Evolutionary conservation across 2,797 vertebrate genomes (phyloP), one percentile per base, ranked within the genome.

Genomic region (Karalla daura): DNA sequence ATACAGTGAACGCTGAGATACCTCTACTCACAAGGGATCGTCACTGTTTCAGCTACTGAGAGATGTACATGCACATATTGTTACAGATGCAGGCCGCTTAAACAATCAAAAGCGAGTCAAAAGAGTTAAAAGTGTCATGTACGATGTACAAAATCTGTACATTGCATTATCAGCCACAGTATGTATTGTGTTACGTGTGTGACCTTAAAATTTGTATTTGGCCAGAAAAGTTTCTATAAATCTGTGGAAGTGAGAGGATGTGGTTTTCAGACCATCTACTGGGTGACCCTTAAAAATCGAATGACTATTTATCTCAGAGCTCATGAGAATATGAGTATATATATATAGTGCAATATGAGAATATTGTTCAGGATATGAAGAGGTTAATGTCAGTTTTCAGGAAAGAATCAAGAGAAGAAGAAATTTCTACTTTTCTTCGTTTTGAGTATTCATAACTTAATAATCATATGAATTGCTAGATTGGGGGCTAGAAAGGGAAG

Each of bases 1-100:
- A 70, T 55, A 53, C 45, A 58, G 39, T 46, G 37, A 33, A 52
- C 5, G 13, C 47, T 10, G n/a, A 63, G 45, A 40, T 40, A 11
- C 20, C 49, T 54, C 21, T 59, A 35, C 17, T 65, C 37, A 33
- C 39, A 47, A 21, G 44, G 47, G 23, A 64, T 27, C 40, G 20
- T 23, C 20, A 20, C 20, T 1, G 4, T 41, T 70, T 73, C 47
- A 63, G 37, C 60, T 24, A 5, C 14, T 24, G 23, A 25, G 39
- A 55, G n/a, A 50, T 37, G 23, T 18, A 24, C 21, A 39, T 24
- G 32, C 44, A 64, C 24, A 55, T 21, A 35, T 28, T 43, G 30
- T 33, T 15, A 23, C 33, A 58, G 30, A 45, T 23, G 32, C 17
- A 4, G n/a, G 5, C 20, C 18, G 23, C 39, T 49, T 1, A 54